Percentiles rank a stretch among this genome's conserved stretches.
Evolutionary conservation across 23 tunicate genomes (phyloP).

Genomic region (Phallusia fumigata): DNA sequence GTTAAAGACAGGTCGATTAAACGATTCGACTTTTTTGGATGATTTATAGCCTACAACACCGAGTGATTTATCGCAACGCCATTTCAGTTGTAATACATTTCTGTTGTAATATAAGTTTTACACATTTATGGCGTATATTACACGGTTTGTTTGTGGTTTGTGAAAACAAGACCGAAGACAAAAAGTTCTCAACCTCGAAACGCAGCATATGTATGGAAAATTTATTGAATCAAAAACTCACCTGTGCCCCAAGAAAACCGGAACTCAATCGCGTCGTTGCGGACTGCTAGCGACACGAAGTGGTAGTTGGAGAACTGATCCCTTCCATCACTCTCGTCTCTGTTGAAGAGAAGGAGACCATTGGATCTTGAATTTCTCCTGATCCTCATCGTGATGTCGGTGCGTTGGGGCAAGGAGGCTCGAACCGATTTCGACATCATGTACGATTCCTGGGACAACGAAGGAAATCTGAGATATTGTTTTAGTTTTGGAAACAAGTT

Average conservation of each 20-base stretch:
- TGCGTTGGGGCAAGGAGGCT: conserved; percentile 32
- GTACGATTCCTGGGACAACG: conserved; percentile 60
- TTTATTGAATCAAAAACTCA: conserved; percentile 10
- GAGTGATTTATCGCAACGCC: too few species aligned
- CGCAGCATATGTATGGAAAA: not conserved
- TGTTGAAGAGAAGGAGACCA: conserved; percentile 68
- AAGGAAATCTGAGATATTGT: not conserved
- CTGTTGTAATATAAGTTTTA: too few species aligned
- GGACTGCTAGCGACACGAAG: conserved; percentile 57
- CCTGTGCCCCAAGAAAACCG: conserved; percentile 75
- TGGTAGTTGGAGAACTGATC: conserved; percentile 16
- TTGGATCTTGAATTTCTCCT: conserved; percentile 50
- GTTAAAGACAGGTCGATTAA: too few species aligned
- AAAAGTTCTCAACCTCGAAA: not conserved
- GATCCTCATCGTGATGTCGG: conserved; percentile 47
- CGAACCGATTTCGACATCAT: conserved; percentile 35
- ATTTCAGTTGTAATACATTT: too few species aligned
- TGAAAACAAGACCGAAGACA: too few species aligned
- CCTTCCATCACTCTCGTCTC: conserved; percentile 20
- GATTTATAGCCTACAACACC: too few species aligned
- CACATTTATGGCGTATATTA: too few species aligned
- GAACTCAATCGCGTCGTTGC: conserved; percentile 69
- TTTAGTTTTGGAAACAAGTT: not conserved
- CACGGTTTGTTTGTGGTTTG: not conserved
- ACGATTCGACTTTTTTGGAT: too few species aligned